Evolutionary conservation across 2,113 vertebrate species (phyloP).

Genomic region (Phylloscopus trochiloides): DNA sequence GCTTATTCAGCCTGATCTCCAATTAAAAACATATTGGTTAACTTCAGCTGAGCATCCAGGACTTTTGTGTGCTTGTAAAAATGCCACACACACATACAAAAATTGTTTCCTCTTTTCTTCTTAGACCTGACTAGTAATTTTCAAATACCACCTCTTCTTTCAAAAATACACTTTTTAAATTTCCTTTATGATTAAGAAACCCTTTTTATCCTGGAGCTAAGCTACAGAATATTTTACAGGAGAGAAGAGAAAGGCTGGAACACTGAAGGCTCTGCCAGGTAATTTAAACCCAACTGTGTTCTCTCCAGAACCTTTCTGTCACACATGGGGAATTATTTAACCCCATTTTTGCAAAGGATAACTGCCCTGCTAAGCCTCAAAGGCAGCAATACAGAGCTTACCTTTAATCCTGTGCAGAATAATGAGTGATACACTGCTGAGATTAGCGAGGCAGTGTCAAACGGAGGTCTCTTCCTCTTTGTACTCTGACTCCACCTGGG

Average conservation of each 20-base stretch:
- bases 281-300: conserved; percentile 1
- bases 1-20: not conserved
- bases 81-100: not conserved
- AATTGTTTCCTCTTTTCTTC: not conserved
- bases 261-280: not conserved
- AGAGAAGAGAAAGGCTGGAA: not conserved
- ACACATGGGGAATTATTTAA: conserved; percentile 4
- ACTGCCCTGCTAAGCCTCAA: not conserved
- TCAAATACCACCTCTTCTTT: not conserved
- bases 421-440: not conserved
- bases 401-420: conserved; percentile 46
- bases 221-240: not conserved
- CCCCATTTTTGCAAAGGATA: not conserved
- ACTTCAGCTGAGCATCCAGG: not conserved
- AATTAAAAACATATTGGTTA: not conserved
- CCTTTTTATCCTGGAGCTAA: not conserved
- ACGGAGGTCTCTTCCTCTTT: not conserved
- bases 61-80: not conserved
- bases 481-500: not conserved
- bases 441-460: not conserved
- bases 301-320: not conserved
- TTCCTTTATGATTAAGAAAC: not conserved
- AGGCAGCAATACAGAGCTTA: not conserved
- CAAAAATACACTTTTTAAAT: not conserved
- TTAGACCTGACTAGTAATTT: not conserved